Base-by-base conservation (phyloP, 2,113 vertebrate species). In the Sigmodon hispidus region DNA sequence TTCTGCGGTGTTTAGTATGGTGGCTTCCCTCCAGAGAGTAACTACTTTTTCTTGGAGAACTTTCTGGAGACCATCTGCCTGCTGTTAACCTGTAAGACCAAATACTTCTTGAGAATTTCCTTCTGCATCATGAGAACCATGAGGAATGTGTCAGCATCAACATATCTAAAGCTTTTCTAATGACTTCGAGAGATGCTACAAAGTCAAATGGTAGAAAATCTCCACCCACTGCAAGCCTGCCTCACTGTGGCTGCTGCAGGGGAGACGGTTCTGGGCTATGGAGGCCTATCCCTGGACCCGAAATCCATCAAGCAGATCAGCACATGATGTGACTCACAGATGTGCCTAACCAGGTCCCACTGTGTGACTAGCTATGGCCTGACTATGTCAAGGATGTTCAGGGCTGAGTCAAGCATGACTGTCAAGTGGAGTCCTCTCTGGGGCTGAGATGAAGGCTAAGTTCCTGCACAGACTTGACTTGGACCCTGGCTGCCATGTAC, bases 191-290 rank as follows among this genome's bases (percentile, higher is more conserved):
- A 98, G 99, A 92, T 99, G 99, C 43, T 99, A 99, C 97, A 99
- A 99, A 98, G 99, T 99, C 96, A 99, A 99, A 97, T 98, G 99
- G 57, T 99, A 99, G 99, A 99, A 99, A 97, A 99, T 99, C 1
- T 99, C 99, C 98, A 99, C 99, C 0, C 99, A 99, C 97, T 99
- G 99, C 97, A 99, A 99, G 99, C 97, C 98, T 99, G 97, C 99
- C 99, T 34, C 55, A 99, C 99, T 0, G 99, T 99, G 0, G 99
- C 99, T 80, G 99, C 99, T 0, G 99, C 99, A 79, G 99, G 99
- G 0, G 99, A 99, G 98, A 99, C 99, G 98, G 99, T 99, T 95
- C 99, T 99, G 98, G 99, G 99, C 98, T 99, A 99, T 96, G 99
- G 99, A 59, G 22, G n/a, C 5, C 22, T 40, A 13, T 81, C 55